Conservation (phyloP, 2,113 vertebrate species). For the Melanocharis versteri region DNA sequence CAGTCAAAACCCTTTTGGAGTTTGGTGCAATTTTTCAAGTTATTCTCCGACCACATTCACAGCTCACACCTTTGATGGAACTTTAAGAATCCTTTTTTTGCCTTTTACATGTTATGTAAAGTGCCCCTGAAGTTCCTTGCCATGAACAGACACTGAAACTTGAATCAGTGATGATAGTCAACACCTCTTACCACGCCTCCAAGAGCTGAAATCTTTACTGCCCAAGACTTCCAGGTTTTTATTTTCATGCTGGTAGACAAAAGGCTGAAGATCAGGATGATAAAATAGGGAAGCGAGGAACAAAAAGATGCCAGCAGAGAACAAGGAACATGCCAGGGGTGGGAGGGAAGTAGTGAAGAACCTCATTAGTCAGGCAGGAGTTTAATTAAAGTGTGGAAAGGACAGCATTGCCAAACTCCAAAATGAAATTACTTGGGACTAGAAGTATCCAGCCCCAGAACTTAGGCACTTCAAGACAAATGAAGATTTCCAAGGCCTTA, state of each 20-base stretch:
- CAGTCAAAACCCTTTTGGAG: neutral
- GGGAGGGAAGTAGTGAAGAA: neutral
- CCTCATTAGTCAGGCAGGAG: neutral
- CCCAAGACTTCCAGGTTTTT: neutral
- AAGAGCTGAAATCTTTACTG: neutral
- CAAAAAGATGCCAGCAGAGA: neutral
- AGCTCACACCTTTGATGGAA: neutral
- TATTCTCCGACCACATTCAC: neutral
- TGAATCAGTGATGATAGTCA: neutral
- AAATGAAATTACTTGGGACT: neutral
- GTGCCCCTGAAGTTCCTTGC: neutral
- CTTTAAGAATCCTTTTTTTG: neutral
- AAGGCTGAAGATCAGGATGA: neutral
- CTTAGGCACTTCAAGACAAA: neutral
- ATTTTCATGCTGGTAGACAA: neutral
- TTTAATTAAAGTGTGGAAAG: neutral
- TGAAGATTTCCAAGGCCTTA: neutral
- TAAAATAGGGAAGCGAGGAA: neutral
- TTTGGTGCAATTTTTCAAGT: neutral
- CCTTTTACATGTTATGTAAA: neutral
- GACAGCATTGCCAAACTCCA: neutral
- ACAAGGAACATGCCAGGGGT: neutral
- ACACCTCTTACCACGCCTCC: neutral
- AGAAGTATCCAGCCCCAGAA: neutral
- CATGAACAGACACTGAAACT: neutral